Evolutionary conservation across 1,140 invertebrate species (phyloP), one percentile per base, ranked within the genome.

Genomic region (Drosophila elegans): DNA sequence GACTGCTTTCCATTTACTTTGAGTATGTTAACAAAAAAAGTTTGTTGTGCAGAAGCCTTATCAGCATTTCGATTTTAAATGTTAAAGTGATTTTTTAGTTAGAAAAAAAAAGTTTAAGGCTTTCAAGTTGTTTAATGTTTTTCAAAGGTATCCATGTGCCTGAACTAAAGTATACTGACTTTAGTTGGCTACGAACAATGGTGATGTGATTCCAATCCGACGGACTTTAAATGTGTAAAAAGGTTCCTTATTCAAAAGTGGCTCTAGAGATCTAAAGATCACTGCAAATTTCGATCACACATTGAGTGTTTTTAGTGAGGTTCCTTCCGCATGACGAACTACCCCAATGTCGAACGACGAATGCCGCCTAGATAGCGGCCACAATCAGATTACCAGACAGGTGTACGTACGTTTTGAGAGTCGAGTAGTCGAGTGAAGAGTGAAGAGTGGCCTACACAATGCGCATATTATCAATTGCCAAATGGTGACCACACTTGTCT

Each of bases 311-410:
- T 25, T 2, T 4, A 9, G 1, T 6, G 41, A n/a, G 12, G 2
- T 29, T 44, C 61, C 45, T 71, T 69, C 64, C 51, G 64, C 64
- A n/a, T 57, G 36, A 2, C 32, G 51, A 46, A 25, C 67, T 71
- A 71, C 64, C 67, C 52, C 67, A 71, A 71, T 71, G 66, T 56
- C 67, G 29, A 49, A 49, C 52, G 13, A 1, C 38, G 36, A 68
- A 39, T 41, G 49, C 49, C 42, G 3, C 41, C 11, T n/a, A 4
- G 42, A 49, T 63, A 64, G 51, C 44, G 16, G 25, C 13, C 21
- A 13, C 38, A 34, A 57, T 36, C 13, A 39, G 64, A 49, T 57
- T 49, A 71, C 64, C 67, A 56, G 67, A 57, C 67, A 71, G 67
- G 67, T 71, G 67, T 71, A 71, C 67, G 44, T 49, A 71, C 66